These are phyloP conservation scores for Eupithecia subumbrata DNA, from an alignment of 2,888 invertebrate genomes.

Conservation along the genomic window DNA sequence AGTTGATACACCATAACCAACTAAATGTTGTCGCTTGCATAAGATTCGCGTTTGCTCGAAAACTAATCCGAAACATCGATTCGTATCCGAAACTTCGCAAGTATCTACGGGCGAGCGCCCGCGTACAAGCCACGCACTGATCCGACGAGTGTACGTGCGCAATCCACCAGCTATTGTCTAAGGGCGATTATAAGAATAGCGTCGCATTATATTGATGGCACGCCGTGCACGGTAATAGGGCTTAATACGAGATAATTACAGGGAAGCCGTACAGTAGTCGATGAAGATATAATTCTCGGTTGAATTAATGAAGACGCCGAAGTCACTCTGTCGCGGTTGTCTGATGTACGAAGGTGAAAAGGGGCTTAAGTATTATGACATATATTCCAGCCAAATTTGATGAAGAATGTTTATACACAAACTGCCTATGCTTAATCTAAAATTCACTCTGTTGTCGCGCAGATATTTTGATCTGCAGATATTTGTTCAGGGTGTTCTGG, in stretches of 20 bases:
- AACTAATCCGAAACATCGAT: no score
- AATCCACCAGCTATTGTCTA: constrained; percentile 69
- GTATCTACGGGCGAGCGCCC: no score
- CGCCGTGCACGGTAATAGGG: constrained; percentile 70
- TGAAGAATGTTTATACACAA: no score
- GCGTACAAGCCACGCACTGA: background rate
- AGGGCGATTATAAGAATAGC: constrained; percentile 71
- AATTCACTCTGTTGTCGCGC: no score
- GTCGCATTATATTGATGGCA: constrained; percentile 73
- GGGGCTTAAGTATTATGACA: background rate
- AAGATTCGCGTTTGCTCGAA: no score
- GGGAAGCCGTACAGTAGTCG: constrained; percentile 65
- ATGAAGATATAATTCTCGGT: constrained; percentile 75
- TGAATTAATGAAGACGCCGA: constrained; percentile 65
- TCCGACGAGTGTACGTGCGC: constrained; percentile 48
- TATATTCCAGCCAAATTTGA: no score
- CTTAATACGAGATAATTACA: constrained; percentile 76
- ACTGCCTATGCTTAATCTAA: no score
- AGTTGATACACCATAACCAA: no score
- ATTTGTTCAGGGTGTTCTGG: no score
- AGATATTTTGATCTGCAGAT: no score
- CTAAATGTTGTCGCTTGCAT: no score
- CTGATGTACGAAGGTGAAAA: background rate
- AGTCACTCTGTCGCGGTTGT: constrained; percentile 16
- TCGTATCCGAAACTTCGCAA: no score